phyloP scores from a whole-genome alignment of 2,113 vertebrate species.

The Macquaria ambigua region DNA sequence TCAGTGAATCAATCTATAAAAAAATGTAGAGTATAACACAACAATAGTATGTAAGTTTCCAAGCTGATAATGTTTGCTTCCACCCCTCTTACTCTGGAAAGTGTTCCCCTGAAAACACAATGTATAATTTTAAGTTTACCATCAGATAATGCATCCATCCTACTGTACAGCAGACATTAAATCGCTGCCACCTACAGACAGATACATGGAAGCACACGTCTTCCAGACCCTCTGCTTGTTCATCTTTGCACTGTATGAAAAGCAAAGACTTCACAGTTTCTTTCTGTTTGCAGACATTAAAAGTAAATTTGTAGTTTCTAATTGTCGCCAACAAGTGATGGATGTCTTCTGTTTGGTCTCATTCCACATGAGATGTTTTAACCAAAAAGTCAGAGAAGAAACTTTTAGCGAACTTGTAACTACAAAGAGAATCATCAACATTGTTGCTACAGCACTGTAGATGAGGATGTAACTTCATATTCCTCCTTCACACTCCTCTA shows the following conservation, averaged over 20 bases:
- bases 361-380: neutral
- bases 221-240: neutral
- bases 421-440: conserved; percentile 30
- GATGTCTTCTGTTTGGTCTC: conserved; percentile 5
- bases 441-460: neutral
- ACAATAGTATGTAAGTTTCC: neutral
- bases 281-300: neutral
- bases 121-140: neutral
- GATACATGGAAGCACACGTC: neutral
- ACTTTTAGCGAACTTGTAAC: neutral
- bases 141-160: neutral
- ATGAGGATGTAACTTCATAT: neutral
- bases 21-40: neutral
- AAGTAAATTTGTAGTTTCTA: conserved; percentile 4
- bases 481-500: no score
- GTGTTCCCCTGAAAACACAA: neutral
- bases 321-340: neutral
- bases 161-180: conserved; percentile 1
- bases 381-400: neutral
- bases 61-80: neutral
- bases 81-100: neutral
- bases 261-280: neutral
- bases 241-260: neutral
- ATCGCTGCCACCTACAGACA: conserved; percentile 49
- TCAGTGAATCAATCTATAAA: neutral